These are phyloP conservation scores for Leucozona laternaria DNA, from an alignment of 2,888 invertebrate genomes.

Conservation along the genomic window DNA sequence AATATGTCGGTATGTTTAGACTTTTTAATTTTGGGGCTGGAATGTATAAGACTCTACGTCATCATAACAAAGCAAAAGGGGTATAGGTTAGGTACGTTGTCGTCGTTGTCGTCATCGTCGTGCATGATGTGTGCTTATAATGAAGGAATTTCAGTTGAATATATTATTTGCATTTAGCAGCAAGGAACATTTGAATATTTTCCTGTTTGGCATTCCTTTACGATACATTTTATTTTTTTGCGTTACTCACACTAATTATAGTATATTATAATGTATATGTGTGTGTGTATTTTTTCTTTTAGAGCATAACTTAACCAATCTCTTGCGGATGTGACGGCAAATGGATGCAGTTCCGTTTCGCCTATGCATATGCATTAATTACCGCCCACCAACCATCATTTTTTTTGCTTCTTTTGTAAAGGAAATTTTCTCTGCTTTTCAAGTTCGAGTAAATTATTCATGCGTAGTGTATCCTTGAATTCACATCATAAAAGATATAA, in stretches of 20 bases:
- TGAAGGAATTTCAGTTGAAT: slow-evolving; percentile 71
- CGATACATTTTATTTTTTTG: slow-evolving; percentile 20
- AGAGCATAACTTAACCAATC: slow-evolving; percentile 69
- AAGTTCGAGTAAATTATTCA: slow-evolving; percentile 73
- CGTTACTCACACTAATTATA: slow-evolving; percentile 68
- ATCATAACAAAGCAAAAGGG: slow-evolving; percentile 46
- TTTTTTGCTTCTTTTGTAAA: slow-evolving; percentile 13
- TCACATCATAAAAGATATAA: slow-evolving; percentile 39
- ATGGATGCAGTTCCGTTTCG: slow-evolving; percentile 65
- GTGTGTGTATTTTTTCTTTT: slow-evolving; percentile 20
- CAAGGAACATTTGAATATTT: slow-evolving; percentile 71
- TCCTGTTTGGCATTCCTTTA: slow-evolving; percentile 51
- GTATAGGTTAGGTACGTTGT: slow-evolving; percentile 16
- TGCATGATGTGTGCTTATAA: slow-evolving; percentile 40
- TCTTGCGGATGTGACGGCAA: slow-evolving; percentile 63
- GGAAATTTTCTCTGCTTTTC: slow-evolving; percentile 54
- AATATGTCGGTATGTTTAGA: slow-evolving; percentile 46
- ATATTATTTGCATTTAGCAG: slow-evolving; percentile 74
- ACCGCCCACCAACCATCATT: not conserved
- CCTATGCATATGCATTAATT: slow-evolving; percentile 69
- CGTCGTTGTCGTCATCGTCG: not conserved
- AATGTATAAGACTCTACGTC: slow-evolving; percentile 40
- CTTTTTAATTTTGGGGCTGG: too few relatives aligned
- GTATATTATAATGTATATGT: slow-evolving; percentile 50
- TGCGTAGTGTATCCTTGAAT: slow-evolving; percentile 67